A percentile compares a stretch with the other conserved stretches of the same genome.
phyloP scores from a whole-genome alignment of 2,797 vertebrate genomes.

The Aeoliscus strigatus region DNA sequence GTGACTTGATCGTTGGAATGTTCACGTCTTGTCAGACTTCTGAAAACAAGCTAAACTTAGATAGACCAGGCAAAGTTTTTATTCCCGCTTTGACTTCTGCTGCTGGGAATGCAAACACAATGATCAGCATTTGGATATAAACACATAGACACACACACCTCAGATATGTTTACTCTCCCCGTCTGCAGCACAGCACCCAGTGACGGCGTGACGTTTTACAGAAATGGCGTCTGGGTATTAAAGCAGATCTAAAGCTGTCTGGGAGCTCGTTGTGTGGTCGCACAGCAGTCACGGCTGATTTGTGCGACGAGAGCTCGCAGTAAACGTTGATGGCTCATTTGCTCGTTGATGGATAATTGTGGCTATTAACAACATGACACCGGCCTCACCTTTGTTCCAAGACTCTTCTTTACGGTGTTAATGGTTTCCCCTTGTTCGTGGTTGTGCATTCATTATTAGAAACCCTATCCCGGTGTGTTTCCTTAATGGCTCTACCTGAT shows the following conservation, averaged over 20 bases:
- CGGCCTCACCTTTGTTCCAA: constrained; percentile 61
- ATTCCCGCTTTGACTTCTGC: too few species aligned
- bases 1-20: too few species aligned
- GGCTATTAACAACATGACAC: constrained; percentile 62
- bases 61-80: too few species aligned
- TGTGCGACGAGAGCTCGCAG: constrained; percentile 57
- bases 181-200: too few species aligned
- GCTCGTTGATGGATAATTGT: constrained; percentile 63
- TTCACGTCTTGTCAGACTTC: too few species aligned
- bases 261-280: constrained; percentile 35
- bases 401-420: constrained; percentile 51
- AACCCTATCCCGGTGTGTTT: constrained; percentile 30
- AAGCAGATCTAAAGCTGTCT: constrained; percentile 31
- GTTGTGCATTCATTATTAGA: constrained; percentile 52
- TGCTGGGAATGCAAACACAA: too few species aligned
- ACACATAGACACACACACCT: too few species aligned
- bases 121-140: too few species aligned
- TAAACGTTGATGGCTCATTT: constrained; percentile 64
- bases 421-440: constrained; percentile 56
- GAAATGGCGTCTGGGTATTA: constrained; percentile 32
- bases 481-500: constrained; percentile 42
- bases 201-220: too few species aligned
- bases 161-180: too few species aligned
- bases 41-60: too few species aligned
- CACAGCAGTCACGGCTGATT: constrained; percentile 55